Base-by-base conservation (phyloP, 2,888 invertebrate genomes). In the Eristalinus sepulchralis region DNA sequence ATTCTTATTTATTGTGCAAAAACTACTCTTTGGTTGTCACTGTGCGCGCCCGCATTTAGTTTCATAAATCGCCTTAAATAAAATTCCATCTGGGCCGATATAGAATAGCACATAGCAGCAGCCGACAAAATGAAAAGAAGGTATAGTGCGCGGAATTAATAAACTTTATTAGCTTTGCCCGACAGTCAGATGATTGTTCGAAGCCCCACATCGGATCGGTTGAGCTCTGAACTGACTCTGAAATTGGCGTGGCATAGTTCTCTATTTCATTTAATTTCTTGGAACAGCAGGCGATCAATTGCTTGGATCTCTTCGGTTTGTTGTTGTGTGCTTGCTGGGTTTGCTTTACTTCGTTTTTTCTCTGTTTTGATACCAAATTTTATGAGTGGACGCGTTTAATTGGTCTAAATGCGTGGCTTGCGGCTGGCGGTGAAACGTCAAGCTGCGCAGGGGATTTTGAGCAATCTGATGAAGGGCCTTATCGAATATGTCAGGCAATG, bases 31-130 rank as follows among this genome's bases (percentile, higher is more conserved):
- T n/a, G 34, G 10, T 24, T 59, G 9, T 36, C 36, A 27, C 17
- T 22, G 20, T 68, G n/a, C 22, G 17, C 11, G 9, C 34, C 11
- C 33, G 11, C 66, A 33, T 34, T 53, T 6, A 13, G 36, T 66
- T 67, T 76, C 36, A 60, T 66, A 63, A 77, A 82, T 82, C 70
- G 70, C 55, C 66, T 83, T 39, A 67, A 67, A 62, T 78, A 47
- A 8, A 47, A 47, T 71, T 62, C 31, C 39, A 60, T 67, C 24
- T 31, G 33, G 66, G 24, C 62, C 39, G 55, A 68, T 24, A 24
- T 57, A 57, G 24, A 24, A 13, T 6, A 64, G 57, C 57, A 33
- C n/a, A 62, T 27, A 57, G 22, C 72, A 55, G 66, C 71, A 36
- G 63, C 55, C 17, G 55, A 72, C 62, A 22, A 64, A 68, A 55